Percentiles rank a stretch among this genome's conserved stretches.
Evolutionary conservation across 2,888 invertebrate species (phyloP).

Genomic region (Meloe dianella): DNA sequence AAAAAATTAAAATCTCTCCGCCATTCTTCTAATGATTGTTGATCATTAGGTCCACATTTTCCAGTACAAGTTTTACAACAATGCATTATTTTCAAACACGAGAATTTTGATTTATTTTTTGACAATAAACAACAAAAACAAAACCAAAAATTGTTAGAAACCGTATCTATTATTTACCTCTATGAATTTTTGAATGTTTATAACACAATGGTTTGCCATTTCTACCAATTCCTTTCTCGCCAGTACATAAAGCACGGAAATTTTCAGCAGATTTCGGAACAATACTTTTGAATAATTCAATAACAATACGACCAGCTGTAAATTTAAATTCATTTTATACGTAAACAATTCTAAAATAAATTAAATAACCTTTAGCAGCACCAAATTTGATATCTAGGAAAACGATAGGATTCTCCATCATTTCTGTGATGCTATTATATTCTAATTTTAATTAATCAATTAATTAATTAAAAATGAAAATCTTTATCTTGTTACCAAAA

Average conservation of each 20-base stretch:
- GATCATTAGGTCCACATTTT: slow-evolving; percentile 19
- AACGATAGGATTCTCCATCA: slow-evolving; percentile 55
- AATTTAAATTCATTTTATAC: slow-evolving; percentile 30
- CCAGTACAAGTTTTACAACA: slow-evolving; percentile 17
- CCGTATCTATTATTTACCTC: slow-evolving; percentile 60
- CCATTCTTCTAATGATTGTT: slow-evolving; percentile 23
- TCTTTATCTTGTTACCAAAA: not conserved
- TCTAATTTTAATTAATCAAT: not conserved
- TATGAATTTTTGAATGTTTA: slow-evolving; percentile 83
- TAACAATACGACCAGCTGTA: slow-evolving; percentile 81
- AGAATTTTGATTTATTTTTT: slow-evolving; percentile 26
- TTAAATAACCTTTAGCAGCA: slow-evolving; percentile 68
- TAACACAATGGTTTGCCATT: slow-evolving; percentile 80
- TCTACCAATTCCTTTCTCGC: slow-evolving; percentile 79
- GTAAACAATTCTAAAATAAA: slow-evolving; percentile 12
- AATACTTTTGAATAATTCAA: slow-evolving; percentile 83
- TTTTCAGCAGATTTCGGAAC: slow-evolving; percentile 91
- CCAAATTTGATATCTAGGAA: slow-evolving; percentile 75
- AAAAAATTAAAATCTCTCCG: slow-evolving; percentile 21
- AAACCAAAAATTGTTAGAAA: slow-evolving; percentile 25
- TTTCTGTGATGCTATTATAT: not conserved
- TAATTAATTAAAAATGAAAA: not conserved
- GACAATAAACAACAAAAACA: slow-evolving; percentile 23
- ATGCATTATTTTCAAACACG: slow-evolving; percentile 15
- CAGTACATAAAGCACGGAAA: slow-evolving; percentile 90